A percentile compares a stretch with the other conserved stretches of the same genome.
These are phyloP conservation scores for Thysanoteuthis rhombus DNA, from an alignment of 2,888 invertebrate species.

Conservation along the genomic window DNA sequence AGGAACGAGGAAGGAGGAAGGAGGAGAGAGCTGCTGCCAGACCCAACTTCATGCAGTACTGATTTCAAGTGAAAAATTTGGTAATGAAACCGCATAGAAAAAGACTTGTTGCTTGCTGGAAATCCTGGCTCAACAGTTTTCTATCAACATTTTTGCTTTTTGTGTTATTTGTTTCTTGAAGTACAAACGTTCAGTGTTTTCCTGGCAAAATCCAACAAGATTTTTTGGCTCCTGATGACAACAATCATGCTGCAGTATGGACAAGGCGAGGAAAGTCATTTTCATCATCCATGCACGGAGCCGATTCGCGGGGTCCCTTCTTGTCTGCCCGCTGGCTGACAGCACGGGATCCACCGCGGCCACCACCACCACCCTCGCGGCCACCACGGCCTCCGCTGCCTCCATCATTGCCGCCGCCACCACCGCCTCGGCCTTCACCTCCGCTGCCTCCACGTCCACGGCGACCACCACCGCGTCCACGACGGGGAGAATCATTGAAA, in stretches of 20 bases:
- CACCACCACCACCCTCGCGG: constrained; percentile 47
- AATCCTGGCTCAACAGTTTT: constrained; percentile 27
- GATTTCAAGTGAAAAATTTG: constrained; percentile 32
- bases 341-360: constrained; percentile 51
- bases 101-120: constrained; percentile 25
- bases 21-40: constrained; percentile 30
- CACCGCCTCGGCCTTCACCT: constrained; percentile 49
- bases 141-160: constrained; percentile 24
- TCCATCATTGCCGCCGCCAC: constrained; percentile 48
- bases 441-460: constrained; percentile 44
- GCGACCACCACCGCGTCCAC: constrained; percentile 52
- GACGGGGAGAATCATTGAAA: constrained; percentile 63
- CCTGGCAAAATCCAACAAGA: constrained; percentile 27
- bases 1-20: too few species aligned
- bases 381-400: constrained; percentile 41
- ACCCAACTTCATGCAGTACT: constrained; percentile 33
- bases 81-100: constrained; percentile 31
- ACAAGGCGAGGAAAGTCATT: constrained; percentile 94
- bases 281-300: constrained; percentile 92
- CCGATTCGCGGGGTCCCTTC: constrained; percentile 59
- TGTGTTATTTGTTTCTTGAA: neutral
- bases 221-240: neutral
- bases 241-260: constrained; percentile 51
- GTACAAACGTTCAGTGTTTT: constrained; percentile 29
- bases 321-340: constrained; percentile 32